Evolutionary conservation across 23 tunicate species (phyloP), one percentile per base, ranked within the genome.

Genomic region (Styela plicata): DNA sequence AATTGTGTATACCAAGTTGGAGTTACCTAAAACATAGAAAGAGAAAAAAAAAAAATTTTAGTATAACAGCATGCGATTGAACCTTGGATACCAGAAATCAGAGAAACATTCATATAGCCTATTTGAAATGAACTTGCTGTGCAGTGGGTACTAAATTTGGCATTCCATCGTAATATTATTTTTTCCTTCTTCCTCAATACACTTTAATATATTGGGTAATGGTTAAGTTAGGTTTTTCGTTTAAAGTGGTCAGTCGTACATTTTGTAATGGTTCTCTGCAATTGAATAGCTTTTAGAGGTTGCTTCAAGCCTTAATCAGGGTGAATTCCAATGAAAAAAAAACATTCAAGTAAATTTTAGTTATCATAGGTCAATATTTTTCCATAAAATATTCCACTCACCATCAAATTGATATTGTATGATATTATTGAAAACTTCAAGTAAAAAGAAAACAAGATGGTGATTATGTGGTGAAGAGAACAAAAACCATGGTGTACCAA

Each of bases 391-490:
- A 30, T 74, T 61, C 64, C 64, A 68, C 73, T 83, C 63, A 36
- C 86, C 99, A 75, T 96, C 99, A 87, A 96, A 96, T 44, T 96
- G 99, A 67, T 96, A 96, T 73, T 96, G 99, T 21, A 96, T 96
- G 27, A 96, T 84, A 33, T 96, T 96, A 74, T 96, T 96, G 85
- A 96, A 90, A 30, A 87, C 86, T 87, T 96, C 99, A 63, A 96
- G 77, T 20, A 96, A 82, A 67, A 96, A 96, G 78, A 96, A 96
- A 36, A 96, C 99, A 67, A 96, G 70, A 91, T 96, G 99, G 53
- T 96, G 99, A 81, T 96, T 96, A 30, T 96, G 99, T 64, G 87
- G 91, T 18, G 92, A 64, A 26, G 99, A 85, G 73, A 96, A 96
- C 0, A 96, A 79, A 85, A 96, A 96, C 93, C 97, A 88, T 16